These are phyloP conservation scores for Gobionotothen gibberifrons DNA, from an alignment of 2,797 vertebrate genomes.

Conservation along the genomic window DNA sequence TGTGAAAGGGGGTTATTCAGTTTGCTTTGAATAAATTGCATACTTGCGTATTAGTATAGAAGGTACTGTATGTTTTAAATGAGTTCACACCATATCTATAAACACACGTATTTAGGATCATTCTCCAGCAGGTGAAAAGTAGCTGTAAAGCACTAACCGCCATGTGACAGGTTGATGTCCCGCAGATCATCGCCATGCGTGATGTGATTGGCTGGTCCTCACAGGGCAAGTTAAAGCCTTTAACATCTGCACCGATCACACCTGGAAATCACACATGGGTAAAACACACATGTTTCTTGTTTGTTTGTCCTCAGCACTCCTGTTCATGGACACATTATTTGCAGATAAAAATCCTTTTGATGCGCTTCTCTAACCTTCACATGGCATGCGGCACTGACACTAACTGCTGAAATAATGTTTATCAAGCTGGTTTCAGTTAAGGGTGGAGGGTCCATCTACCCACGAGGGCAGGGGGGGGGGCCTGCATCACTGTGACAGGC, in stretches of 20 bases:
- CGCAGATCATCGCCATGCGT: slow-evolving; percentile 94
- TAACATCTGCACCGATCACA: slow-evolving; percentile 94
- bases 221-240: slow-evolving; percentile 88
- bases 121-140: slow-evolving; percentile 42
- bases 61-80: too few species aligned
- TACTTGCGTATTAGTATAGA: neutral
- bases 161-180: slow-evolving; percentile 98
- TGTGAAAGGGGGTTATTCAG: slow-evolving; percentile 68
- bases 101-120: neutral
- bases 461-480: slow-evolving; percentile 7
- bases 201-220: slow-evolving; percentile 90
- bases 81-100: neutral
- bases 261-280: slow-evolving; percentile 69
- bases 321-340: slow-evolving; percentile 18
- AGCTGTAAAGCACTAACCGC: slow-evolving; percentile 89
- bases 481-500: slow-evolving; percentile 56
- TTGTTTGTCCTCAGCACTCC: neutral
- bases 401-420: slow-evolving; percentile 73
- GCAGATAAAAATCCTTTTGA: slow-evolving; percentile 40
- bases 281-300: neutral
- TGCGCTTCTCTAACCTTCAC: slow-evolving; percentile 31
- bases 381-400: slow-evolving; percentile 46
- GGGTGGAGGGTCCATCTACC: slow-evolving; percentile 26
- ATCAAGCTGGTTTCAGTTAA: slow-evolving; percentile 72
- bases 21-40: slow-evolving; percentile 64